Evolutionary conservation across 2,797 vertebrate species (phyloP), one percentile per base, ranked within the genome.

Genomic region (Gymnopithys bicolor): DNA sequence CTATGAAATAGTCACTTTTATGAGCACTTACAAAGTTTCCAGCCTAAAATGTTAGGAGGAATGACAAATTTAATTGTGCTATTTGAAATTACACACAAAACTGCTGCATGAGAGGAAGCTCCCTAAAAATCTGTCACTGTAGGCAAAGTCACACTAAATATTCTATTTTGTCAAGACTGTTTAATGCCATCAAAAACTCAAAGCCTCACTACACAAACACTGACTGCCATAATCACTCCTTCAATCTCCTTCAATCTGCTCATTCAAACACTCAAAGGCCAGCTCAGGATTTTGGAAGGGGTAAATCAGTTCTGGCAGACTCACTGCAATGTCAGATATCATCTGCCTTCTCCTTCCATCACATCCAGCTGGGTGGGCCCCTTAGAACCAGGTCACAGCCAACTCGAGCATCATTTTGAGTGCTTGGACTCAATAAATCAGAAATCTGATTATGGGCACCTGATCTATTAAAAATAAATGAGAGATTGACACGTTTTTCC

Each of bases 301-400:
- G 45, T 83, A 77, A 85, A 93, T 83, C 37, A 80, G 53, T 93
- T 87, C 89, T 96, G 89, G 91, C 87, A 87, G 87, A 83, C 45
- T 56, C 66, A 69, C 1, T 92, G 87, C 32, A 0, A 45, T 73
- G 78, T 89, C 89, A 87, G 82, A 84, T 94, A 83, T 82, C 46
- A 90, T 93, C 89, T 92, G 69, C 75, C 86, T 75, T 94, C 89
- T 78, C 39, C 32, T 81, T 87, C 87, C 80, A 70, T 56, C 93
- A 92, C 75, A 92, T 87, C 68, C 89, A 92, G 81, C 89, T 94
- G 87, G 91, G 82, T 1, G 0, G 75, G 89, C 59, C 56, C 59
- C 49, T 80, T 56, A 48, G 4, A 89, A 45, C 46, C 58, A 73
- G 71, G 52, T 51, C 45, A 77, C 63, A 95, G 64, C 33, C 64